phyloP scores from a whole-genome alignment of 2,888 invertebrate species.

The Trissolcus brochymenae region DNA sequence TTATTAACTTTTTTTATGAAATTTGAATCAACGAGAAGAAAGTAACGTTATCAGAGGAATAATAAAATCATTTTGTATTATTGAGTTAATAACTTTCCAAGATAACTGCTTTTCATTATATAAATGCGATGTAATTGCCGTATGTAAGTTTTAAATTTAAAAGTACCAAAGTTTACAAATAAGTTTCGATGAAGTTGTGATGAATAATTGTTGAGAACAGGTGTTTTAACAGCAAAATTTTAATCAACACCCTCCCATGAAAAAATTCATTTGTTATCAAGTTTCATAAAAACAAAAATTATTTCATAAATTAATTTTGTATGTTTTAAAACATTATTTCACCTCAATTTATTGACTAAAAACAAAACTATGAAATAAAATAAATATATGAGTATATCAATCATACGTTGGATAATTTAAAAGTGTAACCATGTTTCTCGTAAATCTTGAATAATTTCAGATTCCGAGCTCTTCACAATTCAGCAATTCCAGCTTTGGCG shows the following conservation, averaged over 20 bases:
- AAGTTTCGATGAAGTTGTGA: neutral
- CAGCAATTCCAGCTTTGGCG: slow-evolving; percentile 18
- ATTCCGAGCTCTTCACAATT: slow-evolving; percentile 35
- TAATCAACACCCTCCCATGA: too few species aligned
- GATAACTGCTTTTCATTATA: slow-evolving; percentile 34
- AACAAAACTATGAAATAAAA: too few species aligned
- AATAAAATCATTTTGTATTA: slow-evolving; percentile 36
- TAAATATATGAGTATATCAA: slow-evolving; percentile 28
- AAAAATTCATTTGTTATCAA: too few species aligned
- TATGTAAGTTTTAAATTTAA: slow-evolving; percentile 27
- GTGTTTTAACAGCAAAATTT: too few species aligned
- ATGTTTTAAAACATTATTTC: too few species aligned
- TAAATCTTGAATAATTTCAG: slow-evolving; percentile 32
- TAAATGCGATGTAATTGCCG: slow-evolving; percentile 28
- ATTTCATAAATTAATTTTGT: too few species aligned
- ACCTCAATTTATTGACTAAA: too few species aligned
- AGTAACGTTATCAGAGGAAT: slow-evolving; percentile 31
- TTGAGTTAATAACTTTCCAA: slow-evolving; percentile 26
- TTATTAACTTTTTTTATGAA: slow-evolving; percentile 43
- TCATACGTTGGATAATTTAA: slow-evolving; percentile 13
- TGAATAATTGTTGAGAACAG: too few species aligned
- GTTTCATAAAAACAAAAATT: too few species aligned
- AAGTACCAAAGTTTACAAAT: too few species aligned
- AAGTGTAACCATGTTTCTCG: slow-evolving; percentile 7
- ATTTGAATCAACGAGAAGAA: slow-evolving; percentile 31